phyloP scores from a whole-genome alignment of 2,888 invertebrate species.

The Amaurobius ferox region DNA sequence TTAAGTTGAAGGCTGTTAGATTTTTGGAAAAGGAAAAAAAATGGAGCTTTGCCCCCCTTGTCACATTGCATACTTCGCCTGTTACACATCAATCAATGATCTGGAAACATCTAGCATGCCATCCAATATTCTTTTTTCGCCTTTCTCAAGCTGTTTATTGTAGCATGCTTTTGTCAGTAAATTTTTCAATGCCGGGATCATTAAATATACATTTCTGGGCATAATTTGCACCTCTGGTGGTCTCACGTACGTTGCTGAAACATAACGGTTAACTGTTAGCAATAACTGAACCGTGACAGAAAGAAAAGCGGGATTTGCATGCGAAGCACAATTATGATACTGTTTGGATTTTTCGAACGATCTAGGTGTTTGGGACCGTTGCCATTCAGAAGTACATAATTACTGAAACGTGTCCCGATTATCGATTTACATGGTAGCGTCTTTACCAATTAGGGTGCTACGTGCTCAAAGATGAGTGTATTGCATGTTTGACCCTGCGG shows the following conservation, averaged over 20 bases:
- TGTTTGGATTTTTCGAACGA: not conserved
- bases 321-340: not conserved
- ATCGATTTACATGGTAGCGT: not conserved
- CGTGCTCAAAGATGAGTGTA: not conserved
- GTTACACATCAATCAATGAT: no score
- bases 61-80: no score
- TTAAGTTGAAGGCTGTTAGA: no score
- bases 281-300: not conserved
- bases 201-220: not conserved
- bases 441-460: not conserved
- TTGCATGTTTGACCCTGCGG: not conserved
- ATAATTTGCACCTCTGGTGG: constrained; percentile 6
- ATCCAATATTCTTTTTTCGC: no score
- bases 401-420: not conserved
- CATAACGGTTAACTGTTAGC: not conserved
- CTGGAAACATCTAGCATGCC: no score
- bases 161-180: not conserved
- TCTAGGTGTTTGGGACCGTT: not conserved
- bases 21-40: no score
- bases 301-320: not conserved
- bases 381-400: not conserved
- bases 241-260: not conserved
- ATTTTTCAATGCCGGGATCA: not conserved
- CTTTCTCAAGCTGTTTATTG: not conserved
- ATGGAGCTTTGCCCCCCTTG: no score